Conservation (phyloP, 2,888 invertebrate genomes). For the Eristalinus aeneus region DNA sequence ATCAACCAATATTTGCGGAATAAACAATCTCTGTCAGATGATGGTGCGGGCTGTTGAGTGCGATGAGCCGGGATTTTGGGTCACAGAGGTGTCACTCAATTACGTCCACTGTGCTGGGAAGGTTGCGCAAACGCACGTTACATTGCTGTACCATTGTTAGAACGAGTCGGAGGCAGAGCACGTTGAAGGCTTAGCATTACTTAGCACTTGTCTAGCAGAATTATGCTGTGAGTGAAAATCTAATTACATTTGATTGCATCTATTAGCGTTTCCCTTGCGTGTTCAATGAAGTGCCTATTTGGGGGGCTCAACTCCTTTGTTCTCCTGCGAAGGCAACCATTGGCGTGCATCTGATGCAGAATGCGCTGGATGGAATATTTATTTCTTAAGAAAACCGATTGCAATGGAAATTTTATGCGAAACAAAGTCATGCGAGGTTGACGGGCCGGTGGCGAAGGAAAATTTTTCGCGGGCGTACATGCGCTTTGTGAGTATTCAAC, state of each 20-base stretch:
- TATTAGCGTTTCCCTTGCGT: slow-evolving; percentile 41
- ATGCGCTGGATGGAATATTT: slow-evolving; percentile 13
- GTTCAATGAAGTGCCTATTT: slow-evolving; percentile 18
- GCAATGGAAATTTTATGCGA: slow-evolving; percentile 46
- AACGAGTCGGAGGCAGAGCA: background rate
- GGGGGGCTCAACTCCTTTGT: slow-evolving; percentile 33
- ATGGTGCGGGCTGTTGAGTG: background rate
- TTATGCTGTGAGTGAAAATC: slow-evolving; percentile 7
- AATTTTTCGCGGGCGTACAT: background rate
- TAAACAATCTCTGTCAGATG: background rate
- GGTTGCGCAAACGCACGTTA: background rate
- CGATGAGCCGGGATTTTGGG: background rate
- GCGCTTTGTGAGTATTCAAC: background rate
- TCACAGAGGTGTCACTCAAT: background rate
- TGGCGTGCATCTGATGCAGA: background rate
- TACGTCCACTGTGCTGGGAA: background rate
- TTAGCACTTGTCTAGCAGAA: background rate
- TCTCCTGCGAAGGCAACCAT: background rate
- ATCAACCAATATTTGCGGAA: slow-evolving; percentile 13
- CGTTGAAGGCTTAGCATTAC: background rate
- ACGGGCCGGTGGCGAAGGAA: background rate
- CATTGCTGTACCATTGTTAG: background rate
- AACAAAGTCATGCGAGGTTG: slow-evolving; percentile 11
- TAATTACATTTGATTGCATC: slow-evolving; percentile 15
- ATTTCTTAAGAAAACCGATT: slow-evolving; percentile 34